Conservation (phyloP, 2,113 vertebrate genomes). For the Odocoileus hemionus region DNA sequence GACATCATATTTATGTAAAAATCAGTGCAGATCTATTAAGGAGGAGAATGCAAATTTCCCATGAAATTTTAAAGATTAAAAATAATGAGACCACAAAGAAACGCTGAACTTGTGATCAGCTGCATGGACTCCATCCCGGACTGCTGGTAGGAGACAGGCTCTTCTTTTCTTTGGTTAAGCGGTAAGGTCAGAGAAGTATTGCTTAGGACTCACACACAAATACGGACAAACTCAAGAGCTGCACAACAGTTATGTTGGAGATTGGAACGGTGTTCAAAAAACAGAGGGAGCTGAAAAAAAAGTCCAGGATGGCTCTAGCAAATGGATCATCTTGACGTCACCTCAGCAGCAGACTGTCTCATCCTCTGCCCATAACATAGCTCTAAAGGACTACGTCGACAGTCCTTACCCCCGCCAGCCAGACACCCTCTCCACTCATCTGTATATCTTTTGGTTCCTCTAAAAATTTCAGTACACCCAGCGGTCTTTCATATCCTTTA, state of each 20-base stretch:
- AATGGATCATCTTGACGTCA: background rate
- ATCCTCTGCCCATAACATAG: background rate
- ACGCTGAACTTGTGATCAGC: background rate
- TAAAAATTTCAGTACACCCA: background rate
- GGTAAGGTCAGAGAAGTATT: background rate
- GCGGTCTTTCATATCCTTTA: background rate
- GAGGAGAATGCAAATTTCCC: constrained; percentile 40
- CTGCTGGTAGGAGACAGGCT: background rate
- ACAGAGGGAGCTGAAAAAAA: background rate
- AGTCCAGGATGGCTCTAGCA: background rate
- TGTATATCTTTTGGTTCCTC: background rate
- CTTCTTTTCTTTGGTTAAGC: background rate
- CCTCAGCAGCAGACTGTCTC: background rate
- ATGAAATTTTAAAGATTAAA: constrained; percentile 52
- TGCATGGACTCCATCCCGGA: background rate
- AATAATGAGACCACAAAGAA: constrained; percentile 24
- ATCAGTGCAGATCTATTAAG: background rate
- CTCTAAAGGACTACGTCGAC: background rate
- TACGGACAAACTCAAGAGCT: background rate
- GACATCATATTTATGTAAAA: constrained; percentile 21
- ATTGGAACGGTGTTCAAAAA: background rate
- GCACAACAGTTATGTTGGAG: background rate
- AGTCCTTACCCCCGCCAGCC: background rate
- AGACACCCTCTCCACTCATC: background rate
- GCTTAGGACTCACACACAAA: background rate